Evolutionary conservation across 2,113 vertebrate genomes (phyloP), one percentile per base, ranked within the genome.

Genomic region (Sinocyclocheilus maitianheensis): DNA sequence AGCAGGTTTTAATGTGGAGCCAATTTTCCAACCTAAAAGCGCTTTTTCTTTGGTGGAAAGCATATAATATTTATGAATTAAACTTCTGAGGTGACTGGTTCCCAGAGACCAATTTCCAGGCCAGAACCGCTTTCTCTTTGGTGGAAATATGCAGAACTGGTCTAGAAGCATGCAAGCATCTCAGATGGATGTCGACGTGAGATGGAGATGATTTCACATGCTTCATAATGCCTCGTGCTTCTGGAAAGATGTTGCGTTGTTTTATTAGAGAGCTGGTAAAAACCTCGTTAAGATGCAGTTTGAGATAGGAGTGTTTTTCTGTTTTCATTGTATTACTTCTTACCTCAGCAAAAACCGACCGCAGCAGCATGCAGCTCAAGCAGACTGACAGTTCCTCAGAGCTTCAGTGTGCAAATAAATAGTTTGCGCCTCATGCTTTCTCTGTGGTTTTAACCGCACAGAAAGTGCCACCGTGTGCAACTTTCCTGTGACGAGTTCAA

Each of bases 391-490:
- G 58, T 60, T 22, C 58, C 9, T 60, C 58, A 60, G 58, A 22
- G 55, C 55, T 58, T 6, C 18, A 58, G 55, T 7, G 55, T 58
- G 51, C 3, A 77, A 77, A 58, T 77, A 58, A 77, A 55, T 1
- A 0, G 0, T 58, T 78, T 34, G 30, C 16, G 58, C 26, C 51
- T 78, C 20, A 0, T 24, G 72, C 22, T 46, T 46, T 46, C 72
- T 71, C 37, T n/a, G 5, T 46, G 10, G 5, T 75, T 24, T 8
- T 24, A 14, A n/a, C 72, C 22, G 11, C 40, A 24, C 40, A 14
- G 72, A 75, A 48, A 75, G 40, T 75, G 72, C 72, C 72, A 13
- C 40, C 72, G 71, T 48, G 40, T 14, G 72, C 72, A 75, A 48
- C 72, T 75, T n/a, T n/a, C 11, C 40, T 1, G 71, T 13, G 20